Evolutionary conservation across 1,140 invertebrate genomes (phyloP).

Genomic region (Polypedilum vanderplanki): DNA sequence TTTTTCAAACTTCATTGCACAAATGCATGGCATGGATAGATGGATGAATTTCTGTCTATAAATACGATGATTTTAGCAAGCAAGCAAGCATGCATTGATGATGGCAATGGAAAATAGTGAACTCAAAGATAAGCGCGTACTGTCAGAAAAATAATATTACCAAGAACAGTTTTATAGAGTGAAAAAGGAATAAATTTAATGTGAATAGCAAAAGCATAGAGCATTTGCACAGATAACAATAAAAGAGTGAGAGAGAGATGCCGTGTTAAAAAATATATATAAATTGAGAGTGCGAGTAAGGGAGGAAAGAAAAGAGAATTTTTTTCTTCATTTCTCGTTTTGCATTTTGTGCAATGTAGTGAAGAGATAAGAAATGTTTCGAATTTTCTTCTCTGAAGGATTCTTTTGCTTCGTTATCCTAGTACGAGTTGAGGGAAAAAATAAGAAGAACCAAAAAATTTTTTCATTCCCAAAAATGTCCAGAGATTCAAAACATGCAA

Average conservation of each 20-base stretch:
- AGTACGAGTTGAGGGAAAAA: not conserved
- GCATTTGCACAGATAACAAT: slow-evolving; percentile 4
- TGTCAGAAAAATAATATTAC: slow-evolving; percentile 1
- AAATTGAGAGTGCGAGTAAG: not conserved
- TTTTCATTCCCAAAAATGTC: not conserved
- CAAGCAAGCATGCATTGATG: not conserved
- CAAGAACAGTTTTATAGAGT: slow-evolving; percentile 15
- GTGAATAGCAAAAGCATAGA: slow-evolving; percentile 12
- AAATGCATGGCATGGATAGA: not conserved
- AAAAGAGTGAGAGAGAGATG: slow-evolving; percentile 22
- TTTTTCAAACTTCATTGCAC: slow-evolving; percentile 3
- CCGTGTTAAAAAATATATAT: not conserved
- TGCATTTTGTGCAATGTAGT: slow-evolving; percentile 29
- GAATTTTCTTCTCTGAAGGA: slow-evolving; percentile 20
- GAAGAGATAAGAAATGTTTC: slow-evolving; percentile 28
- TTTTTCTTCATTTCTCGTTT: slow-evolving; percentile 23
- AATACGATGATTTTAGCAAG: no score
- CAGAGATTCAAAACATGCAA: slow-evolving; percentile 17
- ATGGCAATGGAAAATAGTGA: slow-evolving; percentile 15
- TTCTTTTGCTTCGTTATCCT: slow-evolving; percentile 12
- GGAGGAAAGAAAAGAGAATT: slow-evolving; percentile 20
- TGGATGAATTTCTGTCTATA: no score
- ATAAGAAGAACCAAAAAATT: not conserved
- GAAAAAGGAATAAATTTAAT: slow-evolving; percentile 27
- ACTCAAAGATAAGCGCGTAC: not conserved